phyloP scores from a whole-genome alignment of 2,113 vertebrate genomes.

The Chaenocephalus aceratus region DNA sequence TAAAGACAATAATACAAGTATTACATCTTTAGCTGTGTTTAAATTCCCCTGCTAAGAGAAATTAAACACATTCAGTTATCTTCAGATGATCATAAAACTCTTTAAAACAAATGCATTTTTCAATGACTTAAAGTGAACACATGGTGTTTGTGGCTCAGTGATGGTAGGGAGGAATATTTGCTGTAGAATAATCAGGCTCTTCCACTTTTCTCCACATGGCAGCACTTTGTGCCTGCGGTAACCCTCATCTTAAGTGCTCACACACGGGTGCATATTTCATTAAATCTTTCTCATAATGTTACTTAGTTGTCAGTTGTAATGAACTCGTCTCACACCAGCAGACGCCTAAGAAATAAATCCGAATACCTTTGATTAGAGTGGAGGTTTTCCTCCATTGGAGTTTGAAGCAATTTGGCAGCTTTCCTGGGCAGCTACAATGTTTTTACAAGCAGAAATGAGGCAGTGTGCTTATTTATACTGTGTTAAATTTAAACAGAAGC shows the following conservation, averaged over 20 bases:
- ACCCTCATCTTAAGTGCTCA: conserved; percentile 18
- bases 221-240: conserved; percentile 12
- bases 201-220: conserved; percentile 41
- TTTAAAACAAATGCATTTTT: neutral
- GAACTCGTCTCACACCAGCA: conserved; percentile 36
- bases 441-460: conserved; percentile 18
- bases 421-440: conserved; percentile 14
- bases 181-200: conserved; percentile 15
- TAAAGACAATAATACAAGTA: neutral
- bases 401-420: conserved; percentile 38
- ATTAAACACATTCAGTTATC: neutral
- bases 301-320: conserved; percentile 27
- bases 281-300: conserved; percentile 24
- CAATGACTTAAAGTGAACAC: neutral
- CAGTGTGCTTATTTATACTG: conserved; percentile 20
- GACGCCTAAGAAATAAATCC: conserved; percentile 11
- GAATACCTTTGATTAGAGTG: conserved; percentile 10
- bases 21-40: neutral
- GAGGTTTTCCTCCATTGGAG: conserved; percentile 34
- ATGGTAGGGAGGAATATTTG: neutral
- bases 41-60: neutral
- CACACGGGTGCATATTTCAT: conserved; percentile 11
- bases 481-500: conserved; percentile 30
- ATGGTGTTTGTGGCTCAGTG: neutral
- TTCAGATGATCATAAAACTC: neutral